Percentiles rank a stretch among this genome's conserved stretches.
Conservation (phyloP, 2,797 vertebrate species). For the Enteromius argenteus region DNA sequence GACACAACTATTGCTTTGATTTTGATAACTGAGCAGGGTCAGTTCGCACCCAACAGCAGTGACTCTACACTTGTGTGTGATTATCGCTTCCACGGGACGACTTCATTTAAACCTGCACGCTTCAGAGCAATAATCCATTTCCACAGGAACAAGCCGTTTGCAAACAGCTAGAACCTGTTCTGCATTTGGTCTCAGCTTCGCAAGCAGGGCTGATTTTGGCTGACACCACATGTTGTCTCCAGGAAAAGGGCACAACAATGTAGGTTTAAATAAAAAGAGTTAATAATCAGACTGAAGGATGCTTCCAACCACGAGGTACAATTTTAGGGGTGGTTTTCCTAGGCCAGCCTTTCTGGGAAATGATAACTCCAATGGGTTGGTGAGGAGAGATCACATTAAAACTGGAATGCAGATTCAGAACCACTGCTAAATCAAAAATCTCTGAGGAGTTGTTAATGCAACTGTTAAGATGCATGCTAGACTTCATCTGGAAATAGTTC, state of each 20-base stretch:
- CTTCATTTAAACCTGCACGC: constrained; percentile 31
- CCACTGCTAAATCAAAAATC: constrained; percentile 25
- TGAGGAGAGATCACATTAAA: constrained; percentile 38
- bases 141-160: constrained; percentile 5
- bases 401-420: constrained; percentile 65
- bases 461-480: background rate
- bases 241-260: constrained; percentile 43
- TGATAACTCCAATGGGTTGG: constrained; percentile 14
- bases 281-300: constrained; percentile 56
- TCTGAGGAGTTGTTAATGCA: constrained; percentile 27
- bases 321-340: constrained; percentile 39
- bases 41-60: constrained; percentile 39
- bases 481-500: constrained; percentile 34
- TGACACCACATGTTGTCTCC: constrained; percentile 60
- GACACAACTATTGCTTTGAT: constrained; percentile 77
- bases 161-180: constrained; percentile 48
- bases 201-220: constrained; percentile 66
- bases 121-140: constrained; percentile 36
- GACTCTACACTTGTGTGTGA: background rate
- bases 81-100: background rate
- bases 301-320: constrained; percentile 67
- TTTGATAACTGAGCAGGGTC: constrained; percentile 67
- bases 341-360: constrained; percentile 19
- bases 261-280: constrained; percentile 47
- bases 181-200: constrained; percentile 57